Evolutionary conservation across 2,888 invertebrate species (phyloP).

Genomic region (Cybosia mesomella): DNA sequence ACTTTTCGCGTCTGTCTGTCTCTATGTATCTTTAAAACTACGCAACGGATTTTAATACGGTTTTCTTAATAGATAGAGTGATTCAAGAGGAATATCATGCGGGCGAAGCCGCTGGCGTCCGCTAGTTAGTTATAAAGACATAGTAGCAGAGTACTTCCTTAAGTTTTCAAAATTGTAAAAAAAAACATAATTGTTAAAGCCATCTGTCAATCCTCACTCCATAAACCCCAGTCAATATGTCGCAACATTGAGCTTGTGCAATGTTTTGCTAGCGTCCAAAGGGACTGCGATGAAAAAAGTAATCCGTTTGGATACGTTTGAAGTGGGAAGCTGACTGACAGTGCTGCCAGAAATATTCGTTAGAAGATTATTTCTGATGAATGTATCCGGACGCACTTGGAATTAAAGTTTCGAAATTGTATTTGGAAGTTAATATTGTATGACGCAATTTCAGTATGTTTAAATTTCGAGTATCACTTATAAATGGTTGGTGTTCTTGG

Average conservation of each 20-base stretch:
- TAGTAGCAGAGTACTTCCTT: no score
- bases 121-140: no score
- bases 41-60: no score
- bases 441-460: constrained; percentile 7
- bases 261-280: constrained; percentile 35
- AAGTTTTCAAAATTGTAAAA: background rate
- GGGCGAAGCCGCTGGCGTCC: no score
- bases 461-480: background rate
- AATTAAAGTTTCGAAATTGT: constrained; percentile 19
- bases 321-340: constrained; percentile 38
- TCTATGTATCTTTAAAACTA: no score
- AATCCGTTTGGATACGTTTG: constrained; percentile 46
- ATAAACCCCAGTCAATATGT: constrained; percentile 35
- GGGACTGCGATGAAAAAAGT: constrained; percentile 42
- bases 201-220: constrained; percentile 25
- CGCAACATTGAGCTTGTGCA: constrained; percentile 22
- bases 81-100: no score
- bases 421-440: constrained; percentile 8
- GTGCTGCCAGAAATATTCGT: constrained; percentile 30
- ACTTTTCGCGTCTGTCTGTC: no score
- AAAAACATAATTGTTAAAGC: background rate
- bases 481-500: background rate
- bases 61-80: no score
- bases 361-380: constrained; percentile 20
- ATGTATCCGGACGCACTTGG: constrained; percentile 15